Evolutionary conservation across 2,888 invertebrate species (phyloP).

Genomic region (Trisateles emortualis): DNA sequence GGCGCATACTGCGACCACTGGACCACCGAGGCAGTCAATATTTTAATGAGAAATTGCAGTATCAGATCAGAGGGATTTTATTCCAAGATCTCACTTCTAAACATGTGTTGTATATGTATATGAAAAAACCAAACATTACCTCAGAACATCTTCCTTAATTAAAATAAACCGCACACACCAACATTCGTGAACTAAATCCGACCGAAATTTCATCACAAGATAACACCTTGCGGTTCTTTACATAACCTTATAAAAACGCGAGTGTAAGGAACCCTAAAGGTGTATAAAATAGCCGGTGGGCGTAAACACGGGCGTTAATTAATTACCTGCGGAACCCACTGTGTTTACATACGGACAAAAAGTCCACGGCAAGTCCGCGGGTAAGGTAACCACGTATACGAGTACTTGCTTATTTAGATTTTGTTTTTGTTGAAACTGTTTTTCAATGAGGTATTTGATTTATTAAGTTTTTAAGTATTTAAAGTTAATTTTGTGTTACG

Average conservation of each 20-base stretch:
- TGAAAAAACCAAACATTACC: too few relatives aligned
- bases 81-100: too few relatives aligned
- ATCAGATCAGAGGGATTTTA: too few relatives aligned
- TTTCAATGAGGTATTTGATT: background rate
- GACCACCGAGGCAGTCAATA: too few relatives aligned
- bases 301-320: conserved; percentile 50
- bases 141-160: background rate
- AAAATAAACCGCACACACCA: background rate
- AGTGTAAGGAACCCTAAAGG: conserved; percentile 38
- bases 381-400: conserved; percentile 1
- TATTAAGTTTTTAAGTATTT: too few relatives aligned
- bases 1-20: too few relatives aligned
- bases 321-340: conserved; percentile 48
- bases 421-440: background rate
- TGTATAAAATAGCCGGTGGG: conserved; percentile 46
- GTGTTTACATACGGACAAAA: conserved; percentile 52
- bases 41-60: too few relatives aligned
- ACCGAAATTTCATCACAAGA: conserved; percentile 20
- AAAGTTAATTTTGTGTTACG: too few relatives aligned
- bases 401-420: background rate
- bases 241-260: conserved; percentile 31
- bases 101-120: too few relatives aligned
- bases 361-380: conserved; percentile 14
- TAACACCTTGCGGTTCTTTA: conserved; percentile 20
- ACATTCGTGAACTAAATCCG: conserved; percentile 9